Percentiles rank a stretch among this genome's conserved stretches.
phyloP scores from a whole-genome alignment of 2,888 invertebrate genomes.

The Nemurella pictetii region DNA sequence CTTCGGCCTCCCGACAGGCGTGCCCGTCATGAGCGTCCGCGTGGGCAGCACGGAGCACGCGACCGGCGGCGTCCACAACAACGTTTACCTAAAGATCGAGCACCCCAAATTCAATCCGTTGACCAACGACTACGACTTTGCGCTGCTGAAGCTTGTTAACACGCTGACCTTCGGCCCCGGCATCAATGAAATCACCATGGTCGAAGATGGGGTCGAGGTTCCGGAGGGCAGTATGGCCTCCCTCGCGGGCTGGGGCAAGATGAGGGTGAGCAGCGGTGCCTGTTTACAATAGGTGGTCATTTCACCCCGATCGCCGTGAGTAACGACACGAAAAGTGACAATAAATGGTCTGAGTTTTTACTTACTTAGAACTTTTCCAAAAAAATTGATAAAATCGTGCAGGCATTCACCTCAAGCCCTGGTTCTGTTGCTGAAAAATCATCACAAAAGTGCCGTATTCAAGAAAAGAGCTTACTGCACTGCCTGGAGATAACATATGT shows the following conservation, averaged over 20 bases:
- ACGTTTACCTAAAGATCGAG: conserved; percentile 53
- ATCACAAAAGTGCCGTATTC: too few relatives aligned
- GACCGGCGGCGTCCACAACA: conserved; percentile 49
- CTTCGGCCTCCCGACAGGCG: neutral
- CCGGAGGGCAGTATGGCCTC: neutral
- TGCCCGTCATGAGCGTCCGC: conserved; percentile 4
- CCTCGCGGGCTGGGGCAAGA: neutral
- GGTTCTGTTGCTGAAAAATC: too few relatives aligned
- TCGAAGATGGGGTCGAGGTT: neutral
- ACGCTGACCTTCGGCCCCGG: conserved; percentile 2
- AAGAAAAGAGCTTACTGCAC: conserved; percentile 44
- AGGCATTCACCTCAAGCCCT: too few relatives aligned
- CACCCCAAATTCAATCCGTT: conserved; percentile 54
- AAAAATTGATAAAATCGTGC: too few relatives aligned
- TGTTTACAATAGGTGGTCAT: too few relatives aligned
- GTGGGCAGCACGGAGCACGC: conserved; percentile 39
- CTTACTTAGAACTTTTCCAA: too few relatives aligned
- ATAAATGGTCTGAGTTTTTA: too few relatives aligned
- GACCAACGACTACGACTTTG: conserved; percentile 44
- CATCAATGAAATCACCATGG: neutral
- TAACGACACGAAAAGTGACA: too few relatives aligned
- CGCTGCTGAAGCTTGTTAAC: neutral
- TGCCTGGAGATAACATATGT: conserved; percentile 50
- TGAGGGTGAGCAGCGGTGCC: neutral
- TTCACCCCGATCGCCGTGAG: too few relatives aligned